These are phyloP conservation scores for Prunella fulvescens DNA, from an alignment of 2,113 vertebrate species.

Conservation along the genomic window DNA sequence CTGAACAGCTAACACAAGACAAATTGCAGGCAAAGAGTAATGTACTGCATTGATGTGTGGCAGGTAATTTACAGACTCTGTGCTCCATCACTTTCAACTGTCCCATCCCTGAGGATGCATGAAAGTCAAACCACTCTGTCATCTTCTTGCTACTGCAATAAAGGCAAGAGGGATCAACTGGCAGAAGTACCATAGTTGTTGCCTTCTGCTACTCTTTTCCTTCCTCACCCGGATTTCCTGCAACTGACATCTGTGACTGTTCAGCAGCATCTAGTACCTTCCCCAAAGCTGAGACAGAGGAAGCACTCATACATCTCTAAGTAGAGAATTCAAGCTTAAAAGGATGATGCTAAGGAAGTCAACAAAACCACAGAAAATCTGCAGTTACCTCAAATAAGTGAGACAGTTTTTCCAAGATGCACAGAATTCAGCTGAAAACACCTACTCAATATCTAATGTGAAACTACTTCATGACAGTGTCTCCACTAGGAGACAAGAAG, in stretches of 20 bases:
- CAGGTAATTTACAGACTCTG: neutral
- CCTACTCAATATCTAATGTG: neutral
- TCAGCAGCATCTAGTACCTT: neutral
- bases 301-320: neutral
- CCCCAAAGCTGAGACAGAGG: neutral
- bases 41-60: neutral
- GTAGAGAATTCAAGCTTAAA: neutral
- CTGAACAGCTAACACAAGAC: neutral
- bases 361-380: neutral
- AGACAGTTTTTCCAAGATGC: neutral
- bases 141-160: neutral
- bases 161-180: neutral
- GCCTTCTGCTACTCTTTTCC: neutral
- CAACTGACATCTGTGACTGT: neutral
- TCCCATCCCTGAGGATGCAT: neutral
- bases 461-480: neutral
- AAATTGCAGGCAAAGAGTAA: neutral
- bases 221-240: neutral
- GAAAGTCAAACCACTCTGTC: neutral
- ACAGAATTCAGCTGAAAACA: neutral
- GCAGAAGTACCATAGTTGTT: neutral
- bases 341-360: neutral
- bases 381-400: neutral
- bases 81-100: neutral
- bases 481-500: neutral